Evolutionary conservation across 2,888 invertebrate species (phyloP).

Genomic region (Brenthis daphne): DNA sequence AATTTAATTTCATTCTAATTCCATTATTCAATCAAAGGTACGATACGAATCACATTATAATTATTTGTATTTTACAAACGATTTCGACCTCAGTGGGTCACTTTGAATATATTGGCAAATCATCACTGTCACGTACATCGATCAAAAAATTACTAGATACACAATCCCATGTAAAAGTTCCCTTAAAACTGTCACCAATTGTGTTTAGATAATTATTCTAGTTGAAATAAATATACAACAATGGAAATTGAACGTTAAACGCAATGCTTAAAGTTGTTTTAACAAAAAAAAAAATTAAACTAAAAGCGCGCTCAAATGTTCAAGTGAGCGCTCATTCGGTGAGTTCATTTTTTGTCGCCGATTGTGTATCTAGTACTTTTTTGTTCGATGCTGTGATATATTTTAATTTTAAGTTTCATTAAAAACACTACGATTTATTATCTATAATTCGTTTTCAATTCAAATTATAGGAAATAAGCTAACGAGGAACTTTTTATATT

Average conservation of each 20-base stretch:
- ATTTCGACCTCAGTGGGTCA: not conserved
- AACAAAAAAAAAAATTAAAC: too few relatives aligned
- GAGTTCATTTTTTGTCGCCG: too few relatives aligned
- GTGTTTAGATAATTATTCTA: too few relatives aligned
- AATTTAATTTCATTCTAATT: not conserved
- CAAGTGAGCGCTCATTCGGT: too few relatives aligned
- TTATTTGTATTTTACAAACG: not conserved
- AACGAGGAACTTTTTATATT: constrained; percentile 1
- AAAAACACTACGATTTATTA: constrained; percentile 8
- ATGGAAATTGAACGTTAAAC: too few relatives aligned
- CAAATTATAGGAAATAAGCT: constrained; percentile 16
- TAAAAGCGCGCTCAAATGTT: too few relatives aligned
- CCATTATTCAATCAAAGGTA: constrained; percentile 10
- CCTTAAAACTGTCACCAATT: too few relatives aligned
- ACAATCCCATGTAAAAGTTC: too few relatives aligned
- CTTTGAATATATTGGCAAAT: not conserved
- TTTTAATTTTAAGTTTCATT: not conserved
- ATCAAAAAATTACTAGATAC: too few relatives aligned
- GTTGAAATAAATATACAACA: too few relatives aligned
- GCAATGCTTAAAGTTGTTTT: too few relatives aligned
- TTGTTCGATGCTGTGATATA: not conserved
- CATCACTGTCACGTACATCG: not conserved
- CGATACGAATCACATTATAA: constrained; percentile 1
- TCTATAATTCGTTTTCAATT: constrained; percentile 20
- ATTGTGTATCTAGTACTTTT: too few relatives aligned